Evolutionary conservation across 1,140 invertebrate genomes (phyloP).

Genomic region (Ectropis grisescens): DNA sequence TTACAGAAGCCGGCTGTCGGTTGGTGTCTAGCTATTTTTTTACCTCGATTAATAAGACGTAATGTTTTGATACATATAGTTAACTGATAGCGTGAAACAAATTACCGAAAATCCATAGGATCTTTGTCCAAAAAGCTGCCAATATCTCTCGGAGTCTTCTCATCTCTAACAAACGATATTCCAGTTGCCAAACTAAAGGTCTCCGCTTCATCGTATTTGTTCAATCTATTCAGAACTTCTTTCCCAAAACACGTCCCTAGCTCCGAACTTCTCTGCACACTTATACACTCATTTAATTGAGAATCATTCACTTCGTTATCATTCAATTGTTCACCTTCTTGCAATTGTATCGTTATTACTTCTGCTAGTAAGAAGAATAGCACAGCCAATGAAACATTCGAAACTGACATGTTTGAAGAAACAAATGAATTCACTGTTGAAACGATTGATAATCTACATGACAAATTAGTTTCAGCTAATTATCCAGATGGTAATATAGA

Average conservation of each 20-base stretch:
- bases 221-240: constrained; percentile 75
- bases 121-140: constrained; percentile 77
- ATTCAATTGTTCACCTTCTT: constrained; percentile 43
- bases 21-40: too few species aligned
- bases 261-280: constrained; percentile 45
- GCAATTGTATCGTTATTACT: constrained; percentile 47
- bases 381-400: constrained; percentile 14
- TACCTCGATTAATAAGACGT: too few species aligned
- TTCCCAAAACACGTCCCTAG: constrained; percentile 76
- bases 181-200: constrained; percentile 75
- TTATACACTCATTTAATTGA: constrained; percentile 67
- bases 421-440: constrained; percentile 1
- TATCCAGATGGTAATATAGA: too few species aligned
- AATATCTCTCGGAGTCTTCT: constrained; percentile 66
- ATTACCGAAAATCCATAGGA: constrained; percentile 78
- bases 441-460: too few species aligned
- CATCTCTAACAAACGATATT: constrained; percentile 71
- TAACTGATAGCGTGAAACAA: too few species aligned
- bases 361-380: constrained; percentile 22
- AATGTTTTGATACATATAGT: too few species aligned
- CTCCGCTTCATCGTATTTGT: constrained; percentile 75
- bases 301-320: constrained; percentile 35
- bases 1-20: too few species aligned
- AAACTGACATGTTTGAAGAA: too few species aligned
- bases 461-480: too few species aligned